Base-by-base conservation (phyloP, 2,113 vertebrate species). In the Leiothrix lutea region DNA sequence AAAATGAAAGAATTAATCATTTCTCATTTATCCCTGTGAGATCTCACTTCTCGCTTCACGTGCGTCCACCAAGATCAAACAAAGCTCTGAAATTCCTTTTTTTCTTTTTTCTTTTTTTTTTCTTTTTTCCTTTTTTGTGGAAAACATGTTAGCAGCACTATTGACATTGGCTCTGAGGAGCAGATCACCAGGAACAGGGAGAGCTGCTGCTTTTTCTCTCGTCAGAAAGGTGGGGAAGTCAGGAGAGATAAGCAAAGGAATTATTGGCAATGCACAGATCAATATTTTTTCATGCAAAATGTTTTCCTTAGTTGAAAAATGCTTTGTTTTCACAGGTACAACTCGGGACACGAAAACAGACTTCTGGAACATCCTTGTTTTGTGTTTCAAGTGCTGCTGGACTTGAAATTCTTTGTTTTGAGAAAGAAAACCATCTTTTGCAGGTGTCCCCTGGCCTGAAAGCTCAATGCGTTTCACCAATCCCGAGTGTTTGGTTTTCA, bases 101-200 rank as follows among this genome's bases (percentile, higher is more conserved):
- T 64, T 57, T 69, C 47, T 24, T 9, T 9, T 17, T 9, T 4
- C 31, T 31, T 0, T 24, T 48, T 48, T 61, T 51, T 60, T 50
- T 23, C 29, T 29, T 70, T 50, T 78, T 48, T 29, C 10, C 6
- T 1, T 62, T 33, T 13, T 5, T 0, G 31, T 80, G 75, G 67
- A 92, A 94, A 96, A 70, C 5, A 53, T 40, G 5, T 44, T 31
- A 24, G 40, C 20, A 31, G 3, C 3, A 0, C 28, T 97, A 44
- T 96, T 97, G 96, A 96, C 62, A 14, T 94, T 97, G 96, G 96
- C 96, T 87, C 24, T 6, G 77, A n/a, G 57, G 89, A 67, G 38
- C 5, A 84, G 57, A 31, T 42, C 71, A 66, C 44, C 92, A 51
- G 84, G 58, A 72, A 86, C 48, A 51, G 83, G 80, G 95, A 82